Evolutionary conservation across 2,113 vertebrate species (phyloP).

Genomic region (Ibidorhyncha struthersii): DNA sequence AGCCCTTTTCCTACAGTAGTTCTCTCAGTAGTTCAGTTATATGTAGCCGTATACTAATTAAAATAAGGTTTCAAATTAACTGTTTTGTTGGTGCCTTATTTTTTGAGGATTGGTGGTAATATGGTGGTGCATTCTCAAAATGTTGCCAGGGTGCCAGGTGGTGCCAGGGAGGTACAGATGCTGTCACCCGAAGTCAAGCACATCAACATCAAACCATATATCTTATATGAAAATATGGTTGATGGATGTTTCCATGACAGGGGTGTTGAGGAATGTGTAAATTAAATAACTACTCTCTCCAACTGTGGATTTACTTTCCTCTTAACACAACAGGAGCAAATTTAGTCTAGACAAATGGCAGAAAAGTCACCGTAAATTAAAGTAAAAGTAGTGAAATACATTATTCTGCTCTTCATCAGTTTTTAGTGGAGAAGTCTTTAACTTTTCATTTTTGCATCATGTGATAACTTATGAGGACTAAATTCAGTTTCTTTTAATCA

Average conservation of each 20-base stretch:
- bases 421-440: background rate
- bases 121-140: background rate
- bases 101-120: background rate
- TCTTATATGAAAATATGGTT: background rate
- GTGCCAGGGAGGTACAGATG: too few relatives aligned
- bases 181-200: too few relatives aligned
- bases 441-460: background rate
- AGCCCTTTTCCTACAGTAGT: background rate
- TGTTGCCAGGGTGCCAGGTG: rapidly evolving
- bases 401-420: background rate
- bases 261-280: background rate
- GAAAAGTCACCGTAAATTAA: background rate
- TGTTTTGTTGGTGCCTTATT: background rate
- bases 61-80: background rate
- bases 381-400: background rate
- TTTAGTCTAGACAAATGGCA: background rate
- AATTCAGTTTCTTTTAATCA: background rate
- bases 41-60: background rate
- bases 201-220: too few relatives aligned
- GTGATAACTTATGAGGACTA: background rate
- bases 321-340: background rate
- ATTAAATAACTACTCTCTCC: background rate
- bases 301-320: background rate
- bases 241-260: background rate
- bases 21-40: background rate